Base-by-base conservation (phyloP, 23 tunicate species). In the Trididemnum clinides region DNA sequence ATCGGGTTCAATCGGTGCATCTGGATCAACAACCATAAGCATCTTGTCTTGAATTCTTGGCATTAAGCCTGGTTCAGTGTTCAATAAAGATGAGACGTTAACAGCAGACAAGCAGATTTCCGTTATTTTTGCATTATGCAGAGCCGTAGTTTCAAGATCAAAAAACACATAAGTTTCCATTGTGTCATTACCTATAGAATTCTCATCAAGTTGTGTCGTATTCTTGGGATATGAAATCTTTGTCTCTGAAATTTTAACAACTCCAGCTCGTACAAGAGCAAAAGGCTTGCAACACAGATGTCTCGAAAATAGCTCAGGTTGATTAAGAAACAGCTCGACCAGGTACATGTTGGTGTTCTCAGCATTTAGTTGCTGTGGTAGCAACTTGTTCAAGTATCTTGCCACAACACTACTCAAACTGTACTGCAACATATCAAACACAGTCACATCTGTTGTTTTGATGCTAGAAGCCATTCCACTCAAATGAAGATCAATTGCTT, bases 61-160 rank as follows among this genome's bases (percentile, higher is more conserved):
- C n/a, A n/a, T n/a, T n/a, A n/a, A n/a, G n/a, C n/a, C n/a, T 50
- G 10, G 32, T 33, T 81, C 86, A n/a, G 58, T 19, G 1, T 50
- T 20, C 0, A 33, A 15, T 1, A 89, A 34, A n/a, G 87, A 39
- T 7, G 26, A 0, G 20, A 31, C 59, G 62, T 74, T 7, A 33
- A 83, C 69, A 18, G 93, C 93, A 33, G 64, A 36, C 84, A 83
- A 38, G 33, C 93, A 89, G 18, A 89, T 29, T 58, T 89, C 93
- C 5, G 86, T 83, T 1, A 89, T 83, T 51, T 83, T 75, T 5
- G 63, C 72, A 28, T 81, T 80, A 22, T 26, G 22, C 19, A 89
- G 76, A 2, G 76, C 88, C 54, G 88, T 89, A 12, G 93, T 83
- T 83, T 89, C 93, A 62, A 89, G 78, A 66, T 89, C 93, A 34